Percentiles rank a stretch among this genome's conserved stretches.
phyloP scores from a whole-genome alignment of 2,113 vertebrate species.

The Nyctereutes procyonoides region DNA sequence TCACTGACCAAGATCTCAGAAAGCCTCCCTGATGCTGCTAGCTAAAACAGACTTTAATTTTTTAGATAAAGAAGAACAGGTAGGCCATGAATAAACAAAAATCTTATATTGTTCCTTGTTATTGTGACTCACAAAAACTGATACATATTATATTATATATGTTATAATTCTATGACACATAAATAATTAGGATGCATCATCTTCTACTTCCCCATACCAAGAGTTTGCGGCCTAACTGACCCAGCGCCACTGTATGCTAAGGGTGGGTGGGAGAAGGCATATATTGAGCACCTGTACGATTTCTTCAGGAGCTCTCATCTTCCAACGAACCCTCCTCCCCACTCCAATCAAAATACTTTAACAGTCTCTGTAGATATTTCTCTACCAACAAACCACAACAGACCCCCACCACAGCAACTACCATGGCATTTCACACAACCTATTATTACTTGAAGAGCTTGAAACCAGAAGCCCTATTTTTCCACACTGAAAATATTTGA shows the following conservation, averaged over 20 bases:
- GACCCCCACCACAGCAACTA: constrained; percentile 78
- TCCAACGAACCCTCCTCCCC: constrained; percentile 32
- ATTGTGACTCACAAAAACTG: not conserved
- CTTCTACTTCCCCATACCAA: not conserved
- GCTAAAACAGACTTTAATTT: not conserved
- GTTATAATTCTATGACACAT: not conserved
- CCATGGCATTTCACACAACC: constrained; percentile 83
- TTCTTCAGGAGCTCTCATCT: constrained; percentile 25
- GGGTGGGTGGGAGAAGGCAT: not conserved
- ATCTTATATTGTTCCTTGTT: not conserved
- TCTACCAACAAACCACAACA: constrained; percentile 80
- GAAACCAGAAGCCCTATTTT: constrained; percentile 87
- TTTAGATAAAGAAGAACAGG: not conserved
- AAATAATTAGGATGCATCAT: not conserved
- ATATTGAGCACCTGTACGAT: not conserved
- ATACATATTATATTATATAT: not conserved
- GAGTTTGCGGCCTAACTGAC: not conserved
- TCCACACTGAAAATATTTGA: constrained; percentile 90
- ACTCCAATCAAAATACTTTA: constrained; percentile 81
- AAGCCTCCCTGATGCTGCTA: not conserved
- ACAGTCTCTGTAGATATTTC: constrained; percentile 73
- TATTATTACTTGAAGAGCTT: constrained; percentile 84
- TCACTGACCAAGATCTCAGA: not conserved
- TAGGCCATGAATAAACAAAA: not conserved
- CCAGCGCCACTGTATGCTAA: not conserved